Conservation (phyloP, 1,140 invertebrate genomes). For the Drosophila elegans region DNA sequence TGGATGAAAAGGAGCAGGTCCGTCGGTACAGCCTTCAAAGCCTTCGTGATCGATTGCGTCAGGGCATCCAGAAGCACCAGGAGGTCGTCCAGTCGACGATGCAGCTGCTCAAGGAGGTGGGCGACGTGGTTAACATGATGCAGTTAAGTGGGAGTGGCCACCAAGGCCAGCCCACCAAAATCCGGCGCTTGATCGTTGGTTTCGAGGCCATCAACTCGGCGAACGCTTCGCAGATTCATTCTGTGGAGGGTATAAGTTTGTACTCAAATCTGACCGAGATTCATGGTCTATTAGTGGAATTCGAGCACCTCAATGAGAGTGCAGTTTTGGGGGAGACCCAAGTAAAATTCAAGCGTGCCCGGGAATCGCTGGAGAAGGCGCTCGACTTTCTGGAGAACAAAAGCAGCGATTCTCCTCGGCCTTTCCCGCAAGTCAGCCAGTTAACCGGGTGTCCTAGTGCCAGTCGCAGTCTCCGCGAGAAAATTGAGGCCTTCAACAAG, state of each 20-base stretch:
- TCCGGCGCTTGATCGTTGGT: constrained; percentile 61
- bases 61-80: constrained; percentile 33
- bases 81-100: constrained; percentile 48
- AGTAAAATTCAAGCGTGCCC: constrained; percentile 52
- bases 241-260: constrained; percentile 1
- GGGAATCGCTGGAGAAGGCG: constrained; percentile 63
- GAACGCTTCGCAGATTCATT: neutral
- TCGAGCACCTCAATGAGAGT: constrained; percentile 57
- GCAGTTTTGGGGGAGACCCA: constrained; percentile 55
- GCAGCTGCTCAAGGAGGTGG: constrained; percentile 57
- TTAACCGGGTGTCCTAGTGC: constrained; percentile 5
- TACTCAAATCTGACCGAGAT: constrained; percentile 30
- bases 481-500: constrained; percentile 60
- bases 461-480: constrained; percentile 50
- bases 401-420: neutral
- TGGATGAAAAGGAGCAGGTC: constrained; percentile 28
- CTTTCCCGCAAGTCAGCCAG: constrained; percentile 10
- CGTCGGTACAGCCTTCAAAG: constrained; percentile 45
- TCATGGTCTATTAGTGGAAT: constrained; percentile 45
- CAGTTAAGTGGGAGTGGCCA: constrained; percentile 1
- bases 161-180: constrained; percentile 31
- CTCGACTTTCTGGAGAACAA: constrained; percentile 22
- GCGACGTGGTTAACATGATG: constrained; percentile 41
- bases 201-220: constrained; percentile 44
- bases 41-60: constrained; percentile 39